Evolutionary conservation across 2,113 vertebrate species (phyloP).

Genomic region (Zosterops japonicus): DNA sequence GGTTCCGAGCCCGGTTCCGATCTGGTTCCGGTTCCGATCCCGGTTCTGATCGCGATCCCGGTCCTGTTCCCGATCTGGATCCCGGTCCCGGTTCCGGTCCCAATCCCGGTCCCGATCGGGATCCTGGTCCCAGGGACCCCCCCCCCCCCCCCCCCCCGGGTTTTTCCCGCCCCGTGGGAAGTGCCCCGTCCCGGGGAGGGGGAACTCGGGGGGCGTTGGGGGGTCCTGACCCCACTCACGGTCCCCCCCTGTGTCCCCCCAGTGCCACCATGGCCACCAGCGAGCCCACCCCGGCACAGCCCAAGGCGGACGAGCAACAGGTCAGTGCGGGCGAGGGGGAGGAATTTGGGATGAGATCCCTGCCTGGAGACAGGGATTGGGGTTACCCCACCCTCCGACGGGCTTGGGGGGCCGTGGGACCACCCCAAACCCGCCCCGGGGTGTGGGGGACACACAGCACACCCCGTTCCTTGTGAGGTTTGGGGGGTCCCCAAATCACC

Average conservation of each 20-base stretch:
- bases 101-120: rapidly evolving
- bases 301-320: constrained; percentile 25
- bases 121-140: background rate
- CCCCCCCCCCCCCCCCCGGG: background rate
- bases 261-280: constrained; percentile 14
- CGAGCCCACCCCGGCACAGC: background rate
- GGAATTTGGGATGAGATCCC: rapidly evolving
- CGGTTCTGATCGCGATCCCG: background rate
- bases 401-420: rapidly evolving
- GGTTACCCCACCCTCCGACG: background rate
- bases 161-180: background rate
- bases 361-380: background rate
- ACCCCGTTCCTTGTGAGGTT: rapidly evolving
- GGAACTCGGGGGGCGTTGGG: background rate
- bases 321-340: background rate
- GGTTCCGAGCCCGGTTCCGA: background rate
- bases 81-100: background rate
- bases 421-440: background rate
- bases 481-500: background rate
- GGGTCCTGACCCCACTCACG: background rate
- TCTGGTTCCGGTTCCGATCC: too few relatives aligned
- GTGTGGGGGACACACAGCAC: rapidly evolving
- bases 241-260: background rate
- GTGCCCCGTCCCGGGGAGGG: background rate
- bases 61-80: rapidly evolving